Percentiles rank a stretch among this genome's conserved stretches.
These are phyloP conservation scores for Okapia johnstoni DNA, from an alignment of 2,113 vertebrate genomes.

Conservation along the genomic window DNA sequence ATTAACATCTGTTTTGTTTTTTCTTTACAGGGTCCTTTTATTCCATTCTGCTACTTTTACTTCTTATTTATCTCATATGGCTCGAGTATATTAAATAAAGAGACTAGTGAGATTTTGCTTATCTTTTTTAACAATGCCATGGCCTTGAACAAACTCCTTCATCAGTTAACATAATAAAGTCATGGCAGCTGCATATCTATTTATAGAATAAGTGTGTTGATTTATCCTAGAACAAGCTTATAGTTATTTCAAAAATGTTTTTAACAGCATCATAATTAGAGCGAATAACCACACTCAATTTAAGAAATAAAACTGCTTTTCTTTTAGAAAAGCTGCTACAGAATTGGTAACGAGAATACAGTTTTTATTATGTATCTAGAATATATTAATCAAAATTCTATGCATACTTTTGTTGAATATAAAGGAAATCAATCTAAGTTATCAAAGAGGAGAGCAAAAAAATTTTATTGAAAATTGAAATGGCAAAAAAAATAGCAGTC, in stretches of 20 bases:
- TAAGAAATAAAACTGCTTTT: constrained; percentile 22
- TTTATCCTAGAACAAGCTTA: constrained; percentile 15
- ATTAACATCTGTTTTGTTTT: neutral
- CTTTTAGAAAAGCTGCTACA: neutral
- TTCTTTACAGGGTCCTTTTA: neutral
- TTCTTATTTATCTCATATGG: neutral
- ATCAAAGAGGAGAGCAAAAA: neutral
- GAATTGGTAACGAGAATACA: neutral
- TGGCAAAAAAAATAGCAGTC: neutral
- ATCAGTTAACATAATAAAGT: neutral
- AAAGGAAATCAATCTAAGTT: constrained; percentile 7
- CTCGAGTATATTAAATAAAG: neutral
- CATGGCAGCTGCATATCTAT: neutral
- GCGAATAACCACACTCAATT: neutral
- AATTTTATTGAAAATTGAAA: neutral
- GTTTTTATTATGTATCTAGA: neutral
- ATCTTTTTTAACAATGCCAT: neutral
- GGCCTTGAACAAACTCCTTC: neutral
- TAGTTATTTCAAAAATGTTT: constrained; percentile 11
- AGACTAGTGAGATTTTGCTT: neutral
- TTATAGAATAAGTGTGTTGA: neutral
- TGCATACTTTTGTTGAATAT: neutral
- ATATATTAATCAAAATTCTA: neutral
- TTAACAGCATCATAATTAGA: neutral
- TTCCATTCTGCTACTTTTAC: neutral